Percentiles rank a stretch among this genome's conserved stretches.
Evolutionary conservation across 1,140 invertebrate species (phyloP).

Genomic region (Limonius californicus): DNA sequence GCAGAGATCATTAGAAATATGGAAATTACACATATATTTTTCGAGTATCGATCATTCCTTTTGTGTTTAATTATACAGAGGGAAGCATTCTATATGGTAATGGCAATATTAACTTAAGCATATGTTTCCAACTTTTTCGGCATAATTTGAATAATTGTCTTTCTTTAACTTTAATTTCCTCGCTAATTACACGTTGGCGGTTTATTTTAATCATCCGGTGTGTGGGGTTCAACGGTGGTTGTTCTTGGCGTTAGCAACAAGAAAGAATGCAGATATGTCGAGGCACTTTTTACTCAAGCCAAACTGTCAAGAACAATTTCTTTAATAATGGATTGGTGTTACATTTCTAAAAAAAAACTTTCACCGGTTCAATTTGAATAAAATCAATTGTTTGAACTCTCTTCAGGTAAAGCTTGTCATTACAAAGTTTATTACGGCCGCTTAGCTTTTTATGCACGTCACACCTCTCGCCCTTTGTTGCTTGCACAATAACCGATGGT

Average conservation of each 20-base stretch:
- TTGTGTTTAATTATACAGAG: background rate
- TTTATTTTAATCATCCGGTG: background rate
- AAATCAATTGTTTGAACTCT: slow-evolving; percentile 1
- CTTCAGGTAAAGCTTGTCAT: background rate
- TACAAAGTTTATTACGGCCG: background rate
- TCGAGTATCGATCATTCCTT: background rate
- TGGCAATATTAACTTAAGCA: no score
- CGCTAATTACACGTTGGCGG: background rate
- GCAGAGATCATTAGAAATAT: slow-evolving; percentile 1
- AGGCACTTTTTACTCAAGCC: no score
- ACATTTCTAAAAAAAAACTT: slow-evolving; percentile 1
- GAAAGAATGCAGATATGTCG: no score
- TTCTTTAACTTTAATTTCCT: background rate
- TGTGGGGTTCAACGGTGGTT: background rate
- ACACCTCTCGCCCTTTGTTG: background rate
- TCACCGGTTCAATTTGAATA: background rate
- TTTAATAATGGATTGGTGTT: background rate
- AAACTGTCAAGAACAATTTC: background rate
- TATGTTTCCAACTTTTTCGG: no score
- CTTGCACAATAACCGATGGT: background rate
- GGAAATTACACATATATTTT: background rate
- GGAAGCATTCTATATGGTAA: background rate
- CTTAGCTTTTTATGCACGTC: background rate
- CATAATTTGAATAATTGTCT: background rate
- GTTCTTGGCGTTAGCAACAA: no score